phyloP scores from a whole-genome alignment of 2,888 invertebrate genomes.

The Torymus tubicola region DNA sequence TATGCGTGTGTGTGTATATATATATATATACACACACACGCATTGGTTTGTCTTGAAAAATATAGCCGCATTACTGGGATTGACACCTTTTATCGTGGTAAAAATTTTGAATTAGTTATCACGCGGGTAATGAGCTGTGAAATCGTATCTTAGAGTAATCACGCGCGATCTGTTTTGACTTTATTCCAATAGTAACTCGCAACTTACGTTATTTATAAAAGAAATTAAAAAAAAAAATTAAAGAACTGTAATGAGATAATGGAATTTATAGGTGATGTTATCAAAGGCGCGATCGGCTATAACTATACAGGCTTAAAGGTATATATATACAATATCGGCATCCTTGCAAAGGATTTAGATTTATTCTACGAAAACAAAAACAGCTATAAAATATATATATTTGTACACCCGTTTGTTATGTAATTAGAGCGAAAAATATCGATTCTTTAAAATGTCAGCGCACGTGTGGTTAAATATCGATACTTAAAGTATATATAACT shows the following conservation, averaged over 20 bases:
- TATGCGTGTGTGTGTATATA: too few species aligned
- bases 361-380: too few species aligned
- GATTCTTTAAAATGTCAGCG: too few species aligned
- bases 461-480: neutral
- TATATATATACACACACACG: too few species aligned
- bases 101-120: constrained; percentile 25
- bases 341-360: constrained; percentile 1
- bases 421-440: too few species aligned
- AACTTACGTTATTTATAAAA: constrained; percentile 16
- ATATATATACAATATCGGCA: neutral
- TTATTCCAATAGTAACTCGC: neutral
- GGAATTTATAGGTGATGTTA: constrained; percentile 20
- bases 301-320: neutral
- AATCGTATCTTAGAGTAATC: constrained; percentile 28
- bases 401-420: too few species aligned
- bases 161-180: neutral
- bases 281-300: constrained; percentile 22
- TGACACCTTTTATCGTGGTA: constrained; percentile 12
- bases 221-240: too few species aligned
- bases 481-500: neutral
- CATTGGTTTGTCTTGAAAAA: too few species aligned
- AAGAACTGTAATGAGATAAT: constrained; percentile 16
- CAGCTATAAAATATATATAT: too few species aligned
- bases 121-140: constrained; percentile 35
- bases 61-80: neutral